phyloP scores from a whole-genome alignment of 2,113 vertebrate genomes.

The Spea multiplicata region DNA sequence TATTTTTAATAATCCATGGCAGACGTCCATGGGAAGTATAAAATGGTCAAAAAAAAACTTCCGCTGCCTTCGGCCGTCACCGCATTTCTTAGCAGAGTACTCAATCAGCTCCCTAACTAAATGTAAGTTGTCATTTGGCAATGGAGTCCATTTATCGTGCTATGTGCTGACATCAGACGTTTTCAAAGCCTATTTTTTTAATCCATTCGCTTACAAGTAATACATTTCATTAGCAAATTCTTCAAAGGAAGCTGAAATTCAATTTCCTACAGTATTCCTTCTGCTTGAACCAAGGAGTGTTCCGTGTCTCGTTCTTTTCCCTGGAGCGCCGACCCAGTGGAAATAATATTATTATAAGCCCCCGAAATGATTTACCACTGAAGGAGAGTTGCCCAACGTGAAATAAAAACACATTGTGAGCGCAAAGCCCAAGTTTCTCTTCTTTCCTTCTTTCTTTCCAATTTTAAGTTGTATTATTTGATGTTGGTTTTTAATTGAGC shows the following conservation, averaged over 20 bases:
- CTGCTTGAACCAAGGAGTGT: background rate
- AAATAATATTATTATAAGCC: background rate
- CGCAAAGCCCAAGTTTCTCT: background rate
- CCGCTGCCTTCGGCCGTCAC: background rate
- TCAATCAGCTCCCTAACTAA: background rate
- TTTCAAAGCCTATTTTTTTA: background rate
- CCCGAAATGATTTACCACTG: background rate
- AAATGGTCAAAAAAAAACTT: background rate
- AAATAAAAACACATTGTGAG: conserved; percentile 6
- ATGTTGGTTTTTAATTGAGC: background rate
- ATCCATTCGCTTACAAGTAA: background rate
- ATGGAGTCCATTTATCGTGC: background rate
- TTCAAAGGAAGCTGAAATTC: background rate
- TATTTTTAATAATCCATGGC: too few relatives aligned
- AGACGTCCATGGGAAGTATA: background rate
- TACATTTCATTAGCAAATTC: background rate
- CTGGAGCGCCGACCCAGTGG: background rate
- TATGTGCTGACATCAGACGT: background rate
- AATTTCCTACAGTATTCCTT: background rate
- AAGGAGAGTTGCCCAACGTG: background rate
- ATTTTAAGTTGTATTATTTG: background rate
- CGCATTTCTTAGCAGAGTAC: background rate
- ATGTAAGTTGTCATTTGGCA: background rate
- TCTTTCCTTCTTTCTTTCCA: background rate
- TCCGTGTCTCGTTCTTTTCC: background rate